Evolutionary conservation across 1,140 invertebrate species (phyloP).

Genomic region (Xylocopa sonorina): DNA sequence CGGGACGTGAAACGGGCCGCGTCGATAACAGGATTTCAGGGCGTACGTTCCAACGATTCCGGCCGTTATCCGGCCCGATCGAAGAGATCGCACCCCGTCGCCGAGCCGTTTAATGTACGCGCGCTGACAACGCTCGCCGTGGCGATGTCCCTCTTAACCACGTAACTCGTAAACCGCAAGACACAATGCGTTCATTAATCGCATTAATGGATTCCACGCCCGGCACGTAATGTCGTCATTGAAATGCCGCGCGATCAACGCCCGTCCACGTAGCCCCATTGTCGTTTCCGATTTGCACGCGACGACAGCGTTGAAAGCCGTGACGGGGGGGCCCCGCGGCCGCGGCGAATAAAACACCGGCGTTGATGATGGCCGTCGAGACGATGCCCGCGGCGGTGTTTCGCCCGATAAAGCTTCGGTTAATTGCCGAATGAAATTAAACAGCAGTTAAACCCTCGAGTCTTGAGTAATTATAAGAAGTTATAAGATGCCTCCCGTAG

Average conservation of each 20-base stretch:
- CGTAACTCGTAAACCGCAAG: conserved; percentile 45
- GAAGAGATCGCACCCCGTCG: neutral
- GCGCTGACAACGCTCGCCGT: neutral
- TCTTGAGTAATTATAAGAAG: conserved; percentile 80
- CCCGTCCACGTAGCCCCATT: conserved; percentile 24
- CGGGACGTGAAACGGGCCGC: neutral
- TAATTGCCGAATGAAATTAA: conserved; percentile 81
- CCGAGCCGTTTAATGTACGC: neutral
- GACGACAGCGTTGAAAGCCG: conserved; percentile 34
- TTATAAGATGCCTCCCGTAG: conserved; percentile 73
- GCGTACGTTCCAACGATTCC: neutral
- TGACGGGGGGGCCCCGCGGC: neutral
- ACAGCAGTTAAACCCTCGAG: conserved; percentile 78
- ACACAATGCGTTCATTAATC: conserved; percentile 53
- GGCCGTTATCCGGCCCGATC: neutral
- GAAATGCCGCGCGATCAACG: conserved; percentile 47
- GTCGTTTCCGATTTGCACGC: conserved; percentile 40
- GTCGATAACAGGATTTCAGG: neutral
- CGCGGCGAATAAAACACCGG: conserved; percentile 48
- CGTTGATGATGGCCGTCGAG: conserved; percentile 49
- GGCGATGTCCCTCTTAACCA: conserved; percentile 29
- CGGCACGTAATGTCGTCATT: conserved; percentile 52
- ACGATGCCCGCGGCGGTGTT: conserved; percentile 64
- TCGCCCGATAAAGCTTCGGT: conserved; percentile 75
- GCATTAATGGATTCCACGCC: conserved; percentile 51